These are phyloP conservation scores for Limnephilus rhombicus DNA, from an alignment of 2,888 invertebrate species.

Conservation along the genomic window DNA sequence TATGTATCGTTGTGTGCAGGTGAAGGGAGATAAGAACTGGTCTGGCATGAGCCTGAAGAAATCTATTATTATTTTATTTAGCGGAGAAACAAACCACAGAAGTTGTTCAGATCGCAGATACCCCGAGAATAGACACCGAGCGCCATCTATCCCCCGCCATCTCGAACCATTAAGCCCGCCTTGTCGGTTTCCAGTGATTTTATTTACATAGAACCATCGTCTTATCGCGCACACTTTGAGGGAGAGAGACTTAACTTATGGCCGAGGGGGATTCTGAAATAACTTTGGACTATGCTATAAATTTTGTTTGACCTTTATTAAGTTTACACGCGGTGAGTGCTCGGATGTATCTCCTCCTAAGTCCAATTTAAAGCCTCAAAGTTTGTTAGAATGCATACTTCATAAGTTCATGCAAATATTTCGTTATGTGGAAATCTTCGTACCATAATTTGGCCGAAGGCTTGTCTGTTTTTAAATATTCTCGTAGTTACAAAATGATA, in stretches of 20 bases:
- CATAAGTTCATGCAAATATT: constrained; percentile 32
- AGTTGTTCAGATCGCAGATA: constrained; percentile 52
- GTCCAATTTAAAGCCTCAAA: constrained; percentile 54
- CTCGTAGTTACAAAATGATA: not conserved
- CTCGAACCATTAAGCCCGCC: constrained; percentile 64
- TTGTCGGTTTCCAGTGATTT: constrained; percentile 64
- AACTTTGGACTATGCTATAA: constrained; percentile 63
- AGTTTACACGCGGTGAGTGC: constrained; percentile 65
- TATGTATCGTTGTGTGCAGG: not conserved
- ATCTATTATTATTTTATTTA: constrained; percentile 53
- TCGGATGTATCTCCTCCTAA: constrained; percentile 57
- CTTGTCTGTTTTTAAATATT: not conserved
- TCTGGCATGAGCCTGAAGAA: not conserved
- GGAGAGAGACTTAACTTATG: constrained; percentile 56
- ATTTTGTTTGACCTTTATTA: constrained; percentile 66
- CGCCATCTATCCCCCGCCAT: constrained; percentile 65
- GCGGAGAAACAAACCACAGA: constrained; percentile 58
- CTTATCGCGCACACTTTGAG: constrained; percentile 32
- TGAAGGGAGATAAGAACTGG: not conserved
- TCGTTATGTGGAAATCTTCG: constrained; percentile 42
- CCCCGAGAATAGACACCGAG: constrained; percentile 55
- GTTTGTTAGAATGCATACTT: constrained; percentile 50
- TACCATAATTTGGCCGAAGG: not conserved
- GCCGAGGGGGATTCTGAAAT: constrained; percentile 60
- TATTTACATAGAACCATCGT: constrained; percentile 64